Evolutionary conservation across 2,797 vertebrate species (phyloP).

Genomic region (Fundulus diaphanus): DNA sequence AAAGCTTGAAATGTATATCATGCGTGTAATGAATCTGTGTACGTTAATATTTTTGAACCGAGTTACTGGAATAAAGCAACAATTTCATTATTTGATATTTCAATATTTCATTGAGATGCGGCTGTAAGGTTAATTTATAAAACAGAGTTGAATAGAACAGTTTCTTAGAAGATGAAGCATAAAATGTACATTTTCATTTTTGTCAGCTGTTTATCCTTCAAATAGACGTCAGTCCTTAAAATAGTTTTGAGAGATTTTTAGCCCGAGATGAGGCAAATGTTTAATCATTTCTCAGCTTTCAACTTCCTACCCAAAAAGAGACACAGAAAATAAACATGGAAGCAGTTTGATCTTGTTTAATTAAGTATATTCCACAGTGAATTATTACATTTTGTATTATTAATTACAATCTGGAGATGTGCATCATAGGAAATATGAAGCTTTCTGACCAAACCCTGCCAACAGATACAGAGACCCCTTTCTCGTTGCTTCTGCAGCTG

Average conservation of each 20-base stretch:
- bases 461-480: not conserved
- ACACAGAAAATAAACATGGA: not conserved
- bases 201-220: not conserved
- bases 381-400: not conserved
- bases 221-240: not conserved
- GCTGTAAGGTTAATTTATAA: not conserved
- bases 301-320: not conserved
- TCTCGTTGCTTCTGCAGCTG: not conserved
- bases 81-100: too few relatives aligned
- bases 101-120: too few relatives aligned
- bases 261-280: not conserved
- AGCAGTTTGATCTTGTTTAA: not conserved
- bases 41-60: too few relatives aligned
- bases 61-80: too few relatives aligned
- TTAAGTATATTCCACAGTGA: not conserved
- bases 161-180: not conserved
- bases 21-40: too few relatives aligned
- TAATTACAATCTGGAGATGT: not conserved
- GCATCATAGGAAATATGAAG: not conserved
- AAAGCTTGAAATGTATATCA: too few relatives aligned
- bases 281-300: not conserved
- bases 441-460: not conserved
- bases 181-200: not conserved
- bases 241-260: not conserved
- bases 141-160: not conserved